phyloP scores from a whole-genome alignment of 2,113 vertebrate species.

The Platichthys stellatus region DNA sequence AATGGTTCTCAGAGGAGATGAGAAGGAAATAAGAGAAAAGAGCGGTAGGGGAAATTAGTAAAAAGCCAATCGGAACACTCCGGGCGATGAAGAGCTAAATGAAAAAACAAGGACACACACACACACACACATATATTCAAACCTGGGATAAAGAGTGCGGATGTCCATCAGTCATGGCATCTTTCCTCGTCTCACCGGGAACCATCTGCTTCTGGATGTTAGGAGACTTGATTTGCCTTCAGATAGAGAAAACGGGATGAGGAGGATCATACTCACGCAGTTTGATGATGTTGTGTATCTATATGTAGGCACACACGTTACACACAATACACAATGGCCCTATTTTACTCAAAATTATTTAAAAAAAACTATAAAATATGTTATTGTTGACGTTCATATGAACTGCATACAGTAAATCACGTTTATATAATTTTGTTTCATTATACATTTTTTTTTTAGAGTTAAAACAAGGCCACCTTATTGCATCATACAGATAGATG shows the following conservation, averaged over 20 bases:
- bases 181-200: constrained; percentile 90
- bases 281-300: neutral
- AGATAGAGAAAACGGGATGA: constrained; percentile 39
- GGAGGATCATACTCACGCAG: neutral
- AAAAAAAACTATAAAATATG: neutral
- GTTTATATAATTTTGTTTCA: neutral
- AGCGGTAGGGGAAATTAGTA: neutral
- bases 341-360: neutral
- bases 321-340: neutral
- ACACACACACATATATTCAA: constrained; percentile 27
- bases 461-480: constrained; percentile 6
- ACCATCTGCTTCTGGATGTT: constrained; percentile 90
- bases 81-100: neutral
- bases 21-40: neutral
- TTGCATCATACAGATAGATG: constrained; percentile 7
- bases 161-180: constrained; percentile 86
- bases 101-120: neutral
- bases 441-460: neutral
- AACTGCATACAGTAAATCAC: neutral
- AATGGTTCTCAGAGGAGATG: neutral
- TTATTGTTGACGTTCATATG: neutral
- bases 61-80: neutral
- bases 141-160: constrained; percentile 87
- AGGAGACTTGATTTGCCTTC: constrained; percentile 91
- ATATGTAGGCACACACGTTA: neutral